Percentiles rank a stretch among this genome's conserved stretches.
phyloP scores from a whole-genome alignment of 2,797 vertebrate genomes.

The Schizothorax lantsangensis region DNA sequence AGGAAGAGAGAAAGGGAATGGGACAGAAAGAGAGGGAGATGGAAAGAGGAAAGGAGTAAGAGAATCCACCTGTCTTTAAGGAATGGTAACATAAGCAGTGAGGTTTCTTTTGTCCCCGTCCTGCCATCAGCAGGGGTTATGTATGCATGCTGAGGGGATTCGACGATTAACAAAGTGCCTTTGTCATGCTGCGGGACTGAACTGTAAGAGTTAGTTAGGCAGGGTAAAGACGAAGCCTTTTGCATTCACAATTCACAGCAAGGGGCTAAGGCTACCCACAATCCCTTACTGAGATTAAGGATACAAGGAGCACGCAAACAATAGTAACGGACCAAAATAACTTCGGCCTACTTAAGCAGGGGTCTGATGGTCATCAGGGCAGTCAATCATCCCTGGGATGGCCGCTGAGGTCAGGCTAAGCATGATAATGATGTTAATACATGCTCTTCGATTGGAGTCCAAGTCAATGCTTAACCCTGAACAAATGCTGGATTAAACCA shows the following conservation, averaged over 20 bases:
- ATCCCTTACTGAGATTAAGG: conserved; percentile 41
- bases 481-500: conserved; percentile 7
- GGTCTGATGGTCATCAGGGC: conserved; percentile 27
- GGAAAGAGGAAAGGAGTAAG: background rate
- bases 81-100: conserved; percentile 64
- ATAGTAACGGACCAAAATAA: conserved; percentile 53
- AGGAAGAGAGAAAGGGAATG: conserved; percentile 18
- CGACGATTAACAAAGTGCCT: conserved; percentile 56
- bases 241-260: conserved; percentile 52
- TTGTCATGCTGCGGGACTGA: conserved; percentile 53
- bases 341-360: conserved; percentile 45
- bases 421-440: conserved; percentile 35
- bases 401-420: conserved; percentile 17
- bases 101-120: conserved; percentile 46
- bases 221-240: conserved; percentile 57
- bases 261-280: conserved; percentile 48
- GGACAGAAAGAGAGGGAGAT: conserved; percentile 25
- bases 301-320: conserved; percentile 47
- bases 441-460: conserved; percentile 5
- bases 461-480: background rate
- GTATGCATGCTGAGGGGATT: conserved; percentile 46
- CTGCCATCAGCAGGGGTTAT: conserved; percentile 50
- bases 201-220: conserved; percentile 57
- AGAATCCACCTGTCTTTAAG: conserved; percentile 58
- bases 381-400: conserved; percentile 12